Evolutionary conservation across 2,113 vertebrate genomes (phyloP).

Genomic region (Hiodon tergisus): DNA sequence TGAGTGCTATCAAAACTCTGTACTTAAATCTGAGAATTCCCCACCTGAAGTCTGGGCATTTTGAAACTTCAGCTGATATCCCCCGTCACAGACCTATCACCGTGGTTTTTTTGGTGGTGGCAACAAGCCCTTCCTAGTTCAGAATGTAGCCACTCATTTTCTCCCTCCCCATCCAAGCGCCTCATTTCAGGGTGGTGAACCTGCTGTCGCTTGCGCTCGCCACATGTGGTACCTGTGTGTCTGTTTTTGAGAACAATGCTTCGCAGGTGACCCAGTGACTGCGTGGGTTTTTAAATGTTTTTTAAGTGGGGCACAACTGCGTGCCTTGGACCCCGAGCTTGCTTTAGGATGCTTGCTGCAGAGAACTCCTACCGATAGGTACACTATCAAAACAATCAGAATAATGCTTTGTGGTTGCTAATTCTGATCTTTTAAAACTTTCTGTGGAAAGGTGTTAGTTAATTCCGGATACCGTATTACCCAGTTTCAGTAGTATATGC

Average conservation of each 20-base stretch:
- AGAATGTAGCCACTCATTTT: too few species aligned
- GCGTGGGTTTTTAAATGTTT: background rate
- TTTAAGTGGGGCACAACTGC: background rate
- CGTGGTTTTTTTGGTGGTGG: background rate
- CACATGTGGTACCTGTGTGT: slow-evolving; percentile 8
- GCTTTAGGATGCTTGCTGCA: background rate
- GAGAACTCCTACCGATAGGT: too few species aligned
- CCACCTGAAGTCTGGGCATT: too few species aligned
- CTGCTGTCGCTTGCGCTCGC: slow-evolving; percentile 3
- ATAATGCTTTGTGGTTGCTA: too few species aligned
- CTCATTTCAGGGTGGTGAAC: background rate
- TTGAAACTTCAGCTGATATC: too few species aligned
- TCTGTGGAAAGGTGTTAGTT: too few species aligned
- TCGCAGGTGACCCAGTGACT: background rate
- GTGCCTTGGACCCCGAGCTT: background rate
- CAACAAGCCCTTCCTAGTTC: background rate
- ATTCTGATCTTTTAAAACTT: too few species aligned
- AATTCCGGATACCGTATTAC: too few species aligned
- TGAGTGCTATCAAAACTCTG: too few species aligned
- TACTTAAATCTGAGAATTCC: too few species aligned
- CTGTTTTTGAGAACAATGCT: slow-evolving; percentile 2
- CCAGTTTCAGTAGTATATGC: too few species aligned
- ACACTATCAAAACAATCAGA: too few species aligned
- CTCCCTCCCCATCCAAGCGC: background rate
- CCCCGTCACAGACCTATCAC: background rate